phyloP scores from a whole-genome alignment of 2,113 vertebrate genomes.

The Budorcas taxicolor region DNA sequence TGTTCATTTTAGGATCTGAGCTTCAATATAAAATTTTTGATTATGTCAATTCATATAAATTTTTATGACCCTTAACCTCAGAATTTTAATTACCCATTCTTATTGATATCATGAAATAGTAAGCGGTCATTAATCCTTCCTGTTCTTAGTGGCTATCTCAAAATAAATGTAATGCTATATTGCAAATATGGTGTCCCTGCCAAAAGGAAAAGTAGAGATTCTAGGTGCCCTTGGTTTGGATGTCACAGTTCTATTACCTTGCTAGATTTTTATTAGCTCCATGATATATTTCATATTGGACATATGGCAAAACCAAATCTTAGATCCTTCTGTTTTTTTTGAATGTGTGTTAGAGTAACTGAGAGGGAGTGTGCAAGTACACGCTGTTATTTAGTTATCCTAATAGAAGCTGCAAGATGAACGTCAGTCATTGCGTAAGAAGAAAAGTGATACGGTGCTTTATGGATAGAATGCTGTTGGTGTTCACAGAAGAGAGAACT shows the following conservation, averaged over 20 bases:
- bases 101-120: not conserved
- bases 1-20: not conserved
- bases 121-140: not conserved
- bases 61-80: conserved; percentile 15
- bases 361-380: not conserved
- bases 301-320: not conserved
- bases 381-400: not conserved
- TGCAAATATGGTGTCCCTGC: not conserved
- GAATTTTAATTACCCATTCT: conserved; percentile 7
- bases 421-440: not conserved
- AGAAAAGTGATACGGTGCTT: not conserved
- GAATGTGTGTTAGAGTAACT: not conserved
- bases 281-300: not conserved
- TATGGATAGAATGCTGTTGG: not conserved
- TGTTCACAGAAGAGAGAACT: not conserved
- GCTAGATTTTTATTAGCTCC: conserved; percentile 25
- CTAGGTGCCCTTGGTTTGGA: conserved; percentile 8
- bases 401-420: not conserved
- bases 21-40: not conserved
- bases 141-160: conserved; percentile 16
- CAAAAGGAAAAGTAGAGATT: not conserved
- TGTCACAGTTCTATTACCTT: not conserved
- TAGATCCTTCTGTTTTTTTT: not conserved
- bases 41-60: not conserved
- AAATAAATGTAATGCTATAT: not conserved